Conservation (phyloP, 2,888 invertebrate genomes). For the Cistogaster globosa region DNA sequence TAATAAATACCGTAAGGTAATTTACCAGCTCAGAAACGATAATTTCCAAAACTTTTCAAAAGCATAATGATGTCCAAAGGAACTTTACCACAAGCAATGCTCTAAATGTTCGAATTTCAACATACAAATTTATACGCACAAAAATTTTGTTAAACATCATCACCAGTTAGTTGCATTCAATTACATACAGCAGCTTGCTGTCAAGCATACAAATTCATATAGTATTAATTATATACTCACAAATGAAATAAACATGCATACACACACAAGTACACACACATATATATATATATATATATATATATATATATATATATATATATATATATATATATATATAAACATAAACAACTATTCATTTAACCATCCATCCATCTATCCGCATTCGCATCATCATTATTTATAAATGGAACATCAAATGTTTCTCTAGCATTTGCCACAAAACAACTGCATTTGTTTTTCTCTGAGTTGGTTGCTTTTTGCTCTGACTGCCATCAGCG, state of each 20-base stretch:
- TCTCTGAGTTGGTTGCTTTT: slow-evolving; percentile 21
- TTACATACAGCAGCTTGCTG: neutral
- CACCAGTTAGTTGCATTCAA: slow-evolving; percentile 59
- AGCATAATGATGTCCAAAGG: slow-evolving; percentile 28
- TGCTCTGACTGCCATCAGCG: slow-evolving; percentile 22
- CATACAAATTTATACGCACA: slow-evolving; percentile 45
- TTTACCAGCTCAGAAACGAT: slow-evolving; percentile 35
- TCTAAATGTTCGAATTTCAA: slow-evolving; percentile 50
- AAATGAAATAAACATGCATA: slow-evolving; percentile 15
- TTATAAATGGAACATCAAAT: slow-evolving; percentile 65
- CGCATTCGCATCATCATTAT: slow-evolving; percentile 57
- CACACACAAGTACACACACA: too few relatives aligned
- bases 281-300: too few relatives aligned
- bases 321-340: too few relatives aligned
- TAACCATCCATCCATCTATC: slow-evolving; percentile 29
- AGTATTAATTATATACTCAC: neutral
- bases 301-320: too few relatives aligned
- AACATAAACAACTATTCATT: slow-evolving; percentile 1
- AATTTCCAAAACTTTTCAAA: slow-evolving; percentile 7
- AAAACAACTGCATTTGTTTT: slow-evolving; percentile 43
- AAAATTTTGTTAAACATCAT: slow-evolving; percentile 62
- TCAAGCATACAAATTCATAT: slow-evolving; percentile 13
- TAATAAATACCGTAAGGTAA: too few relatives aligned
- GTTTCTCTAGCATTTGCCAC: slow-evolving; percentile 54
- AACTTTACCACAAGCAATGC: slow-evolving; percentile 58